Base-by-base conservation (phyloP, 2,888 invertebrate species). In the Dolichopus griseipennis region DNA sequence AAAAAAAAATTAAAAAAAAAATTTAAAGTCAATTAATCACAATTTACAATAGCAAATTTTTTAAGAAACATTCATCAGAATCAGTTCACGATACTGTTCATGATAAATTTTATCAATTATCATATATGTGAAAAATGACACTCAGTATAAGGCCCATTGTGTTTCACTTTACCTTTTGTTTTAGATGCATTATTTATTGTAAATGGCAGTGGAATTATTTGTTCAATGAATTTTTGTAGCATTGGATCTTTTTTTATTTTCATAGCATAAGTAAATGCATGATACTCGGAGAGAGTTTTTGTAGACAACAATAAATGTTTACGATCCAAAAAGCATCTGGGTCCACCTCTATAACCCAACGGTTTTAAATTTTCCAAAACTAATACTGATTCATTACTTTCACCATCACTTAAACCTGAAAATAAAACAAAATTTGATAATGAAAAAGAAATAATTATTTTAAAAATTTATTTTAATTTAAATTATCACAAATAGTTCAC, bases 301-400 rank as follows among this genome's bases (percentile, higher is more conserved):
- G 74, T 72, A 79, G 80, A 79, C 12, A 75, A 71, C 41, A 75
- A 41, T 61, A 81, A 69, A 64, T 81, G 80, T 22, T 76, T 71
- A 3, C 71, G 71, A n/a, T 77, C 76, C 7, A 81, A 71, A 61
- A 73, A 71, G 6, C 77, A 64, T 0, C 75, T 72, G 2, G 81
- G 80, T 0, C 81, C 81, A n/a, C 78, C 69, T 22, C 71, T 69
- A 69, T 76, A 81, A 3, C 78, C 79, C 3, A 70, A 69, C 3
- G 76, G 72, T 65, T 75, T 75, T 0, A 81, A 69, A 69, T 81
- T 76, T 68, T 78, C 76, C 43, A 81, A 65, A 9, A 77, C 80
- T 66, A 81, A 68, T 52, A 78, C 74, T 0, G 77, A 75, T 71
- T 81, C 81, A 21, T 65, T 64, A 4, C 69, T 20, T 61, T 33